These are phyloP conservation scores for Acrocephalus scirpaceus DNA, from an alignment of 2,797 vertebrate genomes.

Conservation along the genomic window DNA sequence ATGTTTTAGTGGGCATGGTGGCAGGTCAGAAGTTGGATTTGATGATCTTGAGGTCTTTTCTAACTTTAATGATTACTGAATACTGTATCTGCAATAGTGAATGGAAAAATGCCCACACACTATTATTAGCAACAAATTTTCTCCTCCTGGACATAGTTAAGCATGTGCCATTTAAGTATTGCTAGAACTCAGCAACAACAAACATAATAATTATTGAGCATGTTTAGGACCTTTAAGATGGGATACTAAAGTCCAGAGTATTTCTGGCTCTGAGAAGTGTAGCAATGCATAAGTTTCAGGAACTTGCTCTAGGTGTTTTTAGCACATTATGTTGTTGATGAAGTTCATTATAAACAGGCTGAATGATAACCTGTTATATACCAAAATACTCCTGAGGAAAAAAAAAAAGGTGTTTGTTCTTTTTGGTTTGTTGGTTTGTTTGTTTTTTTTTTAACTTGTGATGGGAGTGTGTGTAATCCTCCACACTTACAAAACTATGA, in stretches of 20 bases:
- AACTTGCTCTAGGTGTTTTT: background rate
- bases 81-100: background rate
- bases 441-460: background rate
- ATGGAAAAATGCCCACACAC: background rate
- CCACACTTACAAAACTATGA: background rate
- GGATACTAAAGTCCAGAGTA: background rate
- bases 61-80: background rate
- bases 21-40: background rate
- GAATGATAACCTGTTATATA: background rate
- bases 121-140: background rate
- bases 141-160: background rate
- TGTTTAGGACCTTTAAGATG: background rate
- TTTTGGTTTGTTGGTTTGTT: too few relatives aligned
- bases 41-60: background rate
- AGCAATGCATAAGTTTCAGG: accelerated
- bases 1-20: background rate
- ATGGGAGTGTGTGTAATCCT: background rate
- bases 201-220: background rate
- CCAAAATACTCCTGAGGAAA: background rate
- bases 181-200: background rate
- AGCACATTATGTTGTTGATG: background rate
- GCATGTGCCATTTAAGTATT: background rate
- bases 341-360: background rate
- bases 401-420: background rate
- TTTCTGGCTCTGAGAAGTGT: background rate